A percentile compares a stretch with the other conserved stretches of the same genome.
These are phyloP conservation scores for Thalassoma bifasciatum DNA, from an alignment of 2,113 vertebrate genomes.

Conservation along the genomic window DNA sequence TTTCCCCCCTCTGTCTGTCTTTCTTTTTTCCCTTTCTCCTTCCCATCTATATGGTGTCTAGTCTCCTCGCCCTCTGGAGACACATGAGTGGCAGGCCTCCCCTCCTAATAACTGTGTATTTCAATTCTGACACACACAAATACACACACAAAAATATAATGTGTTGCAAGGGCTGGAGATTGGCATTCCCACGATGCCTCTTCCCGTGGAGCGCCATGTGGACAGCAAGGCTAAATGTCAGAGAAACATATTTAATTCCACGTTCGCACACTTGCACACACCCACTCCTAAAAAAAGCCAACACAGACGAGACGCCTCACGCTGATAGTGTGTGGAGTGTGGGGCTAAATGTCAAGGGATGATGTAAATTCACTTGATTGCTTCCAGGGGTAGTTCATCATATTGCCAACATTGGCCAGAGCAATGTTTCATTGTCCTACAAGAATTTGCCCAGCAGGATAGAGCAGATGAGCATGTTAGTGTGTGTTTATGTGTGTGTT, in stretches of 20 bases:
- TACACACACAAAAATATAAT: slow-evolving; percentile 43
- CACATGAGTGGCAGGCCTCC: slow-evolving; percentile 79
- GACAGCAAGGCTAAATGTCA: slow-evolving; percentile 80
- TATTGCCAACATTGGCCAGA: slow-evolving; percentile 55
- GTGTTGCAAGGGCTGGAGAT: slow-evolving; percentile 62
- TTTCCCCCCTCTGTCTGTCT: slow-evolving; percentile 56
- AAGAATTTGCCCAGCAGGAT: slow-evolving; percentile 30
- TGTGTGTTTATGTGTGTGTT: not conserved
- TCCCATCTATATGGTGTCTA: slow-evolving; percentile 65
- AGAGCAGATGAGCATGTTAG: not conserved
- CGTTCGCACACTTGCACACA: slow-evolving; percentile 22
- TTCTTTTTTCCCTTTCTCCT: slow-evolving; percentile 32
- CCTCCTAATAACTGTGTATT: slow-evolving; percentile 79
- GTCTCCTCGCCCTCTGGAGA: slow-evolving; percentile 76
- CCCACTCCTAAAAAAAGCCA: slow-evolving; percentile 26
- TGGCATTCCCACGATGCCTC: slow-evolving; percentile 73
- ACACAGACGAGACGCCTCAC: slow-evolving; percentile 43
- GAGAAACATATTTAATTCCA: slow-evolving; percentile 75
- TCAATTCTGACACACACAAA: slow-evolving; percentile 59
- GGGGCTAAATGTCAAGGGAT: slow-evolving; percentile 79
- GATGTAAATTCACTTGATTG: slow-evolving; percentile 79
- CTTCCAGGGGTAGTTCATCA: slow-evolving; percentile 74
- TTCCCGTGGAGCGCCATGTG: slow-evolving; percentile 59
- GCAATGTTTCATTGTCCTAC: slow-evolving; percentile 54
- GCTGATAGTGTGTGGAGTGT: slow-evolving; percentile 66